Evolutionary conservation across 1,140 invertebrate species (phyloP), one percentile per base, ranked within the genome.

Genomic region (Prorops nasuta): DNA sequence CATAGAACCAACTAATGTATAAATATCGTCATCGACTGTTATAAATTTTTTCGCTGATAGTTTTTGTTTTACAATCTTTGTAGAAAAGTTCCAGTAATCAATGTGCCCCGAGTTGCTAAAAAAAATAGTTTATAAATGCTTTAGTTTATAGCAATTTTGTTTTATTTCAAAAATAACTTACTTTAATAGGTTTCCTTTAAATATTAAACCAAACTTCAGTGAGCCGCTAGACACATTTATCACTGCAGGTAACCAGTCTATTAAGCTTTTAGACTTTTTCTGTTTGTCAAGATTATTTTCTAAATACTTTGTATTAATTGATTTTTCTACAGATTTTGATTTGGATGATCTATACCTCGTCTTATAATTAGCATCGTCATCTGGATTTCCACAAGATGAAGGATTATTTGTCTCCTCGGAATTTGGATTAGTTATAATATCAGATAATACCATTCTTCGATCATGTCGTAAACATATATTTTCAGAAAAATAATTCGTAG

Each of bases 181-280:
- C 65, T 66, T 67, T 6, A 62, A n/a, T 14, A 72, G 51, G 44
- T 60, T 64, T 31, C 71, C 71, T 47, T 69, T 50, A 38, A 72
- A 72, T 19, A 47, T 47, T 39, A 69, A 58, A 21, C 49, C 43
- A n/a, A 50, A 54, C 7, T 46, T 37, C 17, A 9, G 15, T 9
- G 44, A 31, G 0, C 44, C 24, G 12, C 44, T 39, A 3, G 35
- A 12, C n/a, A 52, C 18, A 3, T 10, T 20, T 22, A 54, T 17
- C 14, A 69, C 50, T 18, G 36, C 49, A 4, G 67, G 67, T 7
- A 39, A 12, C 67, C 67, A 69, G 14, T 35, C 3, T 2, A 36
- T 52, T n/a, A 69, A 37, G 9, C 40, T 4, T 36, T 63, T 63
- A 0, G 55, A 44, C 53, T 64, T 58, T 1, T 37, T 14, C 39